phyloP scores from a whole-genome alignment of 1,140 invertebrate species.

The Aphis craccivora region DNA sequence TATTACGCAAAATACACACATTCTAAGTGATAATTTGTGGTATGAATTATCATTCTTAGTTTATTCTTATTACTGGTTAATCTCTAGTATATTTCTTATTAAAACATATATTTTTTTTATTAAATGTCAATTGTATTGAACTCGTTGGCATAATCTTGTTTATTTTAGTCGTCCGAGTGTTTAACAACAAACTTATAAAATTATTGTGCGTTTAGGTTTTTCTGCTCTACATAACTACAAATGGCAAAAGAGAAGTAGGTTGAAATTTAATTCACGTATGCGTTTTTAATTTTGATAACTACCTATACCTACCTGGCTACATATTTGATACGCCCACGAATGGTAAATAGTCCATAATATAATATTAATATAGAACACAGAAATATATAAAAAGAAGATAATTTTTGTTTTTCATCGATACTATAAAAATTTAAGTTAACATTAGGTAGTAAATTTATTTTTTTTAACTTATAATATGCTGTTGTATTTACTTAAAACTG shows the following conservation, averaged over 20 bases:
- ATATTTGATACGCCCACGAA: neutral
- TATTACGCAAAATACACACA: neutral
- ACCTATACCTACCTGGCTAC: neutral
- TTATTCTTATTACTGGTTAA: too few relatives aligned
- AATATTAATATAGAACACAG: too few relatives aligned
- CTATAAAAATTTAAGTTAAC: neutral
- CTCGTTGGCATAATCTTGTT: neutral
- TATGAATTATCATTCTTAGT: too few relatives aligned
- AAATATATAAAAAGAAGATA: neutral
- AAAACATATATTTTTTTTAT: neutral
- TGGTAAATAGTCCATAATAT: constrained; percentile 5
- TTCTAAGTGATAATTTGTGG: neutral
- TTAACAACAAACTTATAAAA: neutral
- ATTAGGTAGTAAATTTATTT: neutral
- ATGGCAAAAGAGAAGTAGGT: neutral
- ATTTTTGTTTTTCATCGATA: neutral
- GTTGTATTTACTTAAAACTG: neutral
- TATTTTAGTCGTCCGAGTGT: neutral
- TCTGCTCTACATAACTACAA: constrained; percentile 35
- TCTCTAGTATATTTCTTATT: neutral
- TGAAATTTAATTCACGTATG: neutral
- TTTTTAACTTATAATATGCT: neutral
- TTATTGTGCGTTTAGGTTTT: constrained; percentile 8
- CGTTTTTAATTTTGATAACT: neutral
- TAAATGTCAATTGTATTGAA: neutral